Evolutionary conservation across 1,140 invertebrate genomes (phyloP).

Genomic region (Ceratosolen fusciceps): DNA sequence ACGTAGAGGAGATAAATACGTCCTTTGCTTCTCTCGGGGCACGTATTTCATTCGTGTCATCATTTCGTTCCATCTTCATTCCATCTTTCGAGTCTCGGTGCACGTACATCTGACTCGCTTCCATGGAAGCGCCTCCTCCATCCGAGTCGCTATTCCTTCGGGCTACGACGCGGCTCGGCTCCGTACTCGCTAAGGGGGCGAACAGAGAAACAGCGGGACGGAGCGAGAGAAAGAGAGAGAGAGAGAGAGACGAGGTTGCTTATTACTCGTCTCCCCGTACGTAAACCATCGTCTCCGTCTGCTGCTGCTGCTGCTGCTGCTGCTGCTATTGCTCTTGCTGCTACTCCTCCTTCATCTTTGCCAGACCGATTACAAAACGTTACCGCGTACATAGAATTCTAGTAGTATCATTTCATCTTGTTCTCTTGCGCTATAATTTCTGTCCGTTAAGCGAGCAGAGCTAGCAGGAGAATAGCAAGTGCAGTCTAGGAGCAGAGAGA

Average conservation of each 20-base stretch:
- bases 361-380: constrained; percentile 36
- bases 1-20: constrained; percentile 38
- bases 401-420: not conserved
- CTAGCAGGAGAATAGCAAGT: not conserved
- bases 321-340: constrained; percentile 9
- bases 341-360: constrained; percentile 28
- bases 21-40: constrained; percentile 27
- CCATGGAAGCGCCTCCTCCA: constrained; percentile 22
- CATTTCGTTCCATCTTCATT: constrained; percentile 46
- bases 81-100: constrained; percentile 13
- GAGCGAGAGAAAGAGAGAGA: constrained; percentile 14
- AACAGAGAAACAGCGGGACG: not conserved
- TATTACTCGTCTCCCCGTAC: constrained; percentile 37
- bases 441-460: not conserved
- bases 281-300: constrained; percentile 22
- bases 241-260: constrained; percentile 19
- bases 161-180: not conserved
- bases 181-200: not conserved
- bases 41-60: constrained; percentile 48
- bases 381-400: not conserved
- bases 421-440: constrained; percentile 8
- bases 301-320: constrained; percentile 9
- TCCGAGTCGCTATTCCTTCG: not conserved
- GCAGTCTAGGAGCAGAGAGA: not conserved
- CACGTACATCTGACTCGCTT: constrained; percentile 20